Percentiles rank a stretch among this genome's conserved stretches.
Evolutionary conservation across 2,888 invertebrate genomes (phyloP).

Genomic region (Hypsopygia costalis): DNA sequence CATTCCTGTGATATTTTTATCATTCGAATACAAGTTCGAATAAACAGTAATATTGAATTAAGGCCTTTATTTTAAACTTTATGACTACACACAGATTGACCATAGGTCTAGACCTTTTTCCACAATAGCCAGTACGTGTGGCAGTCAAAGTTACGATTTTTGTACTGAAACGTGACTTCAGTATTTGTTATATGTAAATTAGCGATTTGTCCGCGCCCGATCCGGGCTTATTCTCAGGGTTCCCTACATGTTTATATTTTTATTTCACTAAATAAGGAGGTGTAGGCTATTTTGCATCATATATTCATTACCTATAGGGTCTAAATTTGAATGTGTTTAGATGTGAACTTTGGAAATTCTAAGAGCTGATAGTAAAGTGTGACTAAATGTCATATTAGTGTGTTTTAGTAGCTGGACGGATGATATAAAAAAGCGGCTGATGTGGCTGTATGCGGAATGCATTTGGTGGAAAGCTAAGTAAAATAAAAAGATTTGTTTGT

Average conservation of each 20-base stretch:
- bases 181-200: conserved; percentile 81
- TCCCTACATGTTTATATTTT: conserved; percentile 47
- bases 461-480: too few species aligned
- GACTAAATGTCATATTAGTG: not conserved
- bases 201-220: conserved; percentile 65
- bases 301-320: conserved; percentile 1
- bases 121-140: conserved; percentile 8
- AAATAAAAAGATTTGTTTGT: too few species aligned
- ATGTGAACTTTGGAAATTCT: not conserved
- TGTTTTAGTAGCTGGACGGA: not conserved
- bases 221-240: conserved; percentile 43
- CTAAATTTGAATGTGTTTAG: conserved; percentile 7
- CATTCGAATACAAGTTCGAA: too few species aligned
- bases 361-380: not conserved
- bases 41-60: too few species aligned
- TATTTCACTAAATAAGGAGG: conserved; percentile 30
- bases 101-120: not conserved
- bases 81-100: too few species aligned
- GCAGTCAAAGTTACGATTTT: conserved; percentile 60
- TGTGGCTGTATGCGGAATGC: too few species aligned
- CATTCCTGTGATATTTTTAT: too few species aligned
- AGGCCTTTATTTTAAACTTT: too few species aligned
- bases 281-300: conserved; percentile 18
- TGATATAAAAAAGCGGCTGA: too few species aligned
- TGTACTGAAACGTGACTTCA: conserved; percentile 74